Conservation (phyloP, 1,140 invertebrate species). For the Drosophila nasuta region DNA sequence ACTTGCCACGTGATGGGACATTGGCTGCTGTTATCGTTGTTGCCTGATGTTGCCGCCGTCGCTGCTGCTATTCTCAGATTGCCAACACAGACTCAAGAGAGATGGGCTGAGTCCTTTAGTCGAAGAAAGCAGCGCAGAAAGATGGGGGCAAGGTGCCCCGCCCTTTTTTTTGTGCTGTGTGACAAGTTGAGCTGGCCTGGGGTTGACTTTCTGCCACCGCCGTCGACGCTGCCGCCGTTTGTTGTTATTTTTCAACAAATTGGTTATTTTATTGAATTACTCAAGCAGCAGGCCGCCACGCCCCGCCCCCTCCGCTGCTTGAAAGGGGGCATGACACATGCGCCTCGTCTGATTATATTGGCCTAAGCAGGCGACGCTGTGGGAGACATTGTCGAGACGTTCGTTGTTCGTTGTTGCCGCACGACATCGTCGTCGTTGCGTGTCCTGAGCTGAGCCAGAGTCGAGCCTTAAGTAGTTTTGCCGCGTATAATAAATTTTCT, state of each 20-base stretch:
- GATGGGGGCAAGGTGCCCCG: not conserved
- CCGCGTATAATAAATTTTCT: slow-evolving; percentile 81
- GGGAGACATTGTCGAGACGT: slow-evolving; percentile 34
- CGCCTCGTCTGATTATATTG: slow-evolving; percentile 73
- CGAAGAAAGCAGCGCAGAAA: too few species aligned
- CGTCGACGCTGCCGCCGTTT: slow-evolving; percentile 22
- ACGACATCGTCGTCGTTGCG: not conserved
- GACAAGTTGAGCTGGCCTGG: slow-evolving; percentile 65
- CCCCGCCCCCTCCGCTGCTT: not conserved
- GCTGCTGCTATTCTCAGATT: slow-evolving; percentile 34
- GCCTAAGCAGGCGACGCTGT: slow-evolving; percentile 59
- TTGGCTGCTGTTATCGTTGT: slow-evolving; percentile 41
- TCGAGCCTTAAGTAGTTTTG: slow-evolving; percentile 74
- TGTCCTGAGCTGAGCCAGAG: not conserved
- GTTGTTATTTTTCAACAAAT: slow-evolving; percentile 79
- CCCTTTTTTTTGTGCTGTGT: slow-evolving; percentile 41
- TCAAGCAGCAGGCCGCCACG: slow-evolving; percentile 70
- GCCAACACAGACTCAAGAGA: slow-evolving; percentile 37
- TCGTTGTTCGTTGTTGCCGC: not conserved
- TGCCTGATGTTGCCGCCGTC: slow-evolving; percentile 48
- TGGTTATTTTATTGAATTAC: slow-evolving; percentile 83
- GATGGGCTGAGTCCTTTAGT: slow-evolving; percentile 35
- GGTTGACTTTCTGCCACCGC: slow-evolving; percentile 26
- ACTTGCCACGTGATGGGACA: slow-evolving; percentile 73
- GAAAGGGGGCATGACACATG: slow-evolving; percentile 3